These are phyloP conservation scores for Plebejus argus DNA, from an alignment of 2,888 invertebrate species.

Conservation along the genomic window DNA sequence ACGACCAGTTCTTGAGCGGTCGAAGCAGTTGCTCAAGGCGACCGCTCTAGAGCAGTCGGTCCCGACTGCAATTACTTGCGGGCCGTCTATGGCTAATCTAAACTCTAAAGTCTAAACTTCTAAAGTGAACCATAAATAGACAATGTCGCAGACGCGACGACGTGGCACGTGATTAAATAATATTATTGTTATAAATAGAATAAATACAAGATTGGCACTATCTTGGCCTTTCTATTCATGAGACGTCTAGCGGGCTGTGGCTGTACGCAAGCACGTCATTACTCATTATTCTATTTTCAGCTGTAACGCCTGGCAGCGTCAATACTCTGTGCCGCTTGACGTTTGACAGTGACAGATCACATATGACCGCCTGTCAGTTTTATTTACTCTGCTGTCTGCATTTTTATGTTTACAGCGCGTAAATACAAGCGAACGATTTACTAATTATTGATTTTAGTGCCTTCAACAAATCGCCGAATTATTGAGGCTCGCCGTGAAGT, in stretches of 20 bases:
- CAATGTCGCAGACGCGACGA: too few relatives aligned
- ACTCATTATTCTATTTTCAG: neutral
- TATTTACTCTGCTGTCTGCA: conserved; percentile 24
- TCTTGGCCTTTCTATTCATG: neutral
- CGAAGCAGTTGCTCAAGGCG: too few relatives aligned
- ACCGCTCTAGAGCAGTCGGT: too few relatives aligned
- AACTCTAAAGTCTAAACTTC: too few relatives aligned
- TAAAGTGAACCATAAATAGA: too few relatives aligned
- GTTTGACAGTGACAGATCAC: conserved; percentile 37
- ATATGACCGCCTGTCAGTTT: conserved; percentile 12
- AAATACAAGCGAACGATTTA: conserved; percentile 45
- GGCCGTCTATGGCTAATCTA: too few relatives aligned
- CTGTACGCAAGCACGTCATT: neutral
- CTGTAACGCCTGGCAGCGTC: conserved; percentile 3
- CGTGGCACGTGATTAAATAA: too few relatives aligned
- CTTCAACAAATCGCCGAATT: conserved; percentile 12
- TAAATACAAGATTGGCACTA: neutral
- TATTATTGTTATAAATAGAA: neutral
- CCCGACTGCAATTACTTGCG: too few relatives aligned
- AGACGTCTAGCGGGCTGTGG: neutral
- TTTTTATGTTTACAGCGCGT: conserved; percentile 47
- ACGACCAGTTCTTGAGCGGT: too few relatives aligned
- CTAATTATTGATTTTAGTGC: conserved; percentile 22
- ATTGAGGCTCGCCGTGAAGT: neutral
- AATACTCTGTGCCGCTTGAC: neutral